Evolutionary conservation across 2,888 invertebrate species (phyloP).

Genomic region (Ornithoptera alexandrae): DNA sequence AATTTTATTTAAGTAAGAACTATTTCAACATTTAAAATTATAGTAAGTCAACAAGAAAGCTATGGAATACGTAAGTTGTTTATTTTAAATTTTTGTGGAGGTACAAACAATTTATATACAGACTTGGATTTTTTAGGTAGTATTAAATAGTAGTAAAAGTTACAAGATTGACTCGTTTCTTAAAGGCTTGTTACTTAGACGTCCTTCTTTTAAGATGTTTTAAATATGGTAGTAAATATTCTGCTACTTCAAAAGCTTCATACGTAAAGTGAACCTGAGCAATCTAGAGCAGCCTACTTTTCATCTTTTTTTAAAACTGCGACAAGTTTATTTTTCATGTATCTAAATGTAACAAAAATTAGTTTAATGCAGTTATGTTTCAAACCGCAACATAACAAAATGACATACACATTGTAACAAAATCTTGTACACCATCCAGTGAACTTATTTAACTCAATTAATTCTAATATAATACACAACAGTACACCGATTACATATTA

Average conservation of each 20-base stretch:
- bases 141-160: neutral
- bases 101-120: neutral
- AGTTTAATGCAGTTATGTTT: too few relatives aligned
- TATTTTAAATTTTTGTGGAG: neutral
- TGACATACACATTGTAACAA: neutral
- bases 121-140: neutral
- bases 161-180: neutral
- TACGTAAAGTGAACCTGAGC: neutral
- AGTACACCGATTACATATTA: neutral
- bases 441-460: neutral
- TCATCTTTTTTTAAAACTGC: neutral
- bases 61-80: too few relatives aligned
- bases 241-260: neutral
- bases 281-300: neutral
- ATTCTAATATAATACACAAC: neutral
- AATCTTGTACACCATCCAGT: neutral
- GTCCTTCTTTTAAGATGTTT: neutral
- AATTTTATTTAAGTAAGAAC: too few relatives aligned
- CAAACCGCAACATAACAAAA: neutral
- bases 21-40: too few relatives aligned
- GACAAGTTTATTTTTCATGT: neutral
- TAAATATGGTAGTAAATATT: neutral
- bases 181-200: neutral
- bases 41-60: too few relatives aligned
- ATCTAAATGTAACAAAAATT: neutral